A percentile compares a stretch with the other conserved stretches of the same genome.
phyloP scores from a whole-genome alignment of 2,888 invertebrate genomes.

The Drosophila maculinotata region DNA sequence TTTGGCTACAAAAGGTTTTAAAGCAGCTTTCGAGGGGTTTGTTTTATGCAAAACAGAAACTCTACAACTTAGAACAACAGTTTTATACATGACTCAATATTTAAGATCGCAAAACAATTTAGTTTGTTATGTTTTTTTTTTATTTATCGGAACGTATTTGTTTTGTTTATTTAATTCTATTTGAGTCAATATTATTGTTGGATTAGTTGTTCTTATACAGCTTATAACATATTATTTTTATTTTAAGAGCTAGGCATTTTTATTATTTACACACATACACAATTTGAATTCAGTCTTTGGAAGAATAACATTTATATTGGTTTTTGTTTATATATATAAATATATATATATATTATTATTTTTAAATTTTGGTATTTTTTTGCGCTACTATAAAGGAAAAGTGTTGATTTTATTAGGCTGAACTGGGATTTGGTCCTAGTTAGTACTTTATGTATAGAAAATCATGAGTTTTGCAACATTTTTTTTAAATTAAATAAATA shows the following conservation, averaged over 20 bases:
- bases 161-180: slow-evolving; percentile 7
- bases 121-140: neutral
- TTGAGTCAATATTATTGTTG: slow-evolving; percentile 6
- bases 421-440: slow-evolving; percentile 54
- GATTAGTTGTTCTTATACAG: slow-evolving; percentile 32
- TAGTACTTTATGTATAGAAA: slow-evolving; percentile 8
- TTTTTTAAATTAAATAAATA: neutral
- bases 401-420: slow-evolving; percentile 5
- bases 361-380: slow-evolving; percentile 10
- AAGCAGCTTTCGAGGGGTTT: slow-evolving; percentile 3
- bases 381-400: slow-evolving; percentile 11
- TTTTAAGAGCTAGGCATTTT: slow-evolving; percentile 33
- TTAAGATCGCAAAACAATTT: neutral
- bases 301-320: slow-evolving; percentile 82
- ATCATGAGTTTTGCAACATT: neutral
- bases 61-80: neutral
- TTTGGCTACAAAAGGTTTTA: slow-evolving; percentile 39
- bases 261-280: slow-evolving; percentile 80
- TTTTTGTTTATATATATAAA: slow-evolving; percentile 46
- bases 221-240: slow-evolving; percentile 24
- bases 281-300: slow-evolving; percentile 84
- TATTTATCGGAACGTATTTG: neutral
- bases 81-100: neutral
- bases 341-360: slow-evolving; percentile 8
- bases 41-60: slow-evolving; percentile 7